Conservation (phyloP, 2,888 invertebrate species). For the Microdon myrmicae region DNA sequence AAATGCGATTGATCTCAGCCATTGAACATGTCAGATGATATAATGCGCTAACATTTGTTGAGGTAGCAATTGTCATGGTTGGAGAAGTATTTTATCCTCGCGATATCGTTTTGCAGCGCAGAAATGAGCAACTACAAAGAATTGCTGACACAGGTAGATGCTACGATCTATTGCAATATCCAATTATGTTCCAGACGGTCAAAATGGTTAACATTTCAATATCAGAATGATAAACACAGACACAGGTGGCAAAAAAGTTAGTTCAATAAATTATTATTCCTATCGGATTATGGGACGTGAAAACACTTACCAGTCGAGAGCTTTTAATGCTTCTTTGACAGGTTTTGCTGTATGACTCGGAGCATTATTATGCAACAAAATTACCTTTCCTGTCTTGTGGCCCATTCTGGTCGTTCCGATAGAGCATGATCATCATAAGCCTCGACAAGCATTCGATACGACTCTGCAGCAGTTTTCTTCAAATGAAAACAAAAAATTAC, state of each 20-base stretch:
- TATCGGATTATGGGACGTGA: slow-evolving; percentile 16
- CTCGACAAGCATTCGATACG: too few species aligned
- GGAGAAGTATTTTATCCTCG: slow-evolving; percentile 53
- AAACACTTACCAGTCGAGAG: too few species aligned
- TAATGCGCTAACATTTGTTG: slow-evolving; percentile 54
- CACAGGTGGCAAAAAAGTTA: slow-evolving; percentile 16
- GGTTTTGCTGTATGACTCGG: too few species aligned
- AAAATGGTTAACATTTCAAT: slow-evolving; percentile 43
- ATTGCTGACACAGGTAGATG: slow-evolving; percentile 14
- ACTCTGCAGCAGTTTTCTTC: too few species aligned
- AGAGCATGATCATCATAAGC: too few species aligned
- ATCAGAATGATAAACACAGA: slow-evolving; percentile 28
- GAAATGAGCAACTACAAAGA: slow-evolving; percentile 19
- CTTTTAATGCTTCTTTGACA: too few species aligned
- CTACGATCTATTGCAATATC: slow-evolving; percentile 24
- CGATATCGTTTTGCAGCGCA: slow-evolving; percentile 55
- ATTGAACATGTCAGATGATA: slow-evolving; percentile 54
- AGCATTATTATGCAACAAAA: too few species aligned
- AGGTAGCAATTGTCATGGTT: slow-evolving; percentile 56
- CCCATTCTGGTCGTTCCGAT: too few species aligned
- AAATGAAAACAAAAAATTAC: too few species aligned
- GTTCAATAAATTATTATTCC: slow-evolving; percentile 13
- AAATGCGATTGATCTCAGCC: slow-evolving; percentile 52
- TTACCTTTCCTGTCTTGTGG: too few species aligned
- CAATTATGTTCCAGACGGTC: slow-evolving; percentile 55